Evolutionary conservation across 2,113 vertebrate genomes (phyloP), one percentile per base, ranked within the genome.

Genomic region (Gnathonemus longibarbis): DNA sequence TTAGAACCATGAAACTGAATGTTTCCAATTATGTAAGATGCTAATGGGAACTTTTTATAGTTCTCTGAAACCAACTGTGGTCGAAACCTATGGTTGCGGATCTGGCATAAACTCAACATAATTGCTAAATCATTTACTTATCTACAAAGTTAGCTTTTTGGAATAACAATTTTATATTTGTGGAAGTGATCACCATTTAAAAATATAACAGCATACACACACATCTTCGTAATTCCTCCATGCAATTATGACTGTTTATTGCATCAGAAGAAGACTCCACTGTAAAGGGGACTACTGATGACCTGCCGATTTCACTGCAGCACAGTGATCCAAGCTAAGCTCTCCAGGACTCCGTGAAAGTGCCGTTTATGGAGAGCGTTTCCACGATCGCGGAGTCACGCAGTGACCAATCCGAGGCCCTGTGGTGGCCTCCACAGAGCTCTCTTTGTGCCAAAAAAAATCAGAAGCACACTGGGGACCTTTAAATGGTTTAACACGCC

Each of bases 391-490:
- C 1, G n/a, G 84, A 86, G 84, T 49, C 84, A n/a, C 45, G n/a
- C 84, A 27, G 45, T 48, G 48, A 86, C 45, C 21, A 50, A n/a
- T n/a, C 27, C 48, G 3, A 58, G 49, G 66, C 66, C 31, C 9
- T 46, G 11, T 70, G 19, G 66, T 35, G 21, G 15, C 35, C 35
- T 74, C 87, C 87, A 90, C 90, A 84, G 74, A 88, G 87, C 53
- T 13, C 70, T 58, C 70, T 88, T 90, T 90, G 90, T 90, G 87
- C 19, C 27, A 62, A 90, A 90, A 46, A 50, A 66, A 90, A 87
- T 48, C 84, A 86, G 80, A 87, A 9, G 17, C 77, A 84, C 89
- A 58, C 52, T 11, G 15, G 35, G 53, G 77, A 39, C 52, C 80
- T 85, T 52, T 19, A 89, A 89, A 89, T 50, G 31, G 46, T 87